phyloP scores from a whole-genome alignment of 2,888 invertebrate species.

The Eustalomyia histrio region DNA sequence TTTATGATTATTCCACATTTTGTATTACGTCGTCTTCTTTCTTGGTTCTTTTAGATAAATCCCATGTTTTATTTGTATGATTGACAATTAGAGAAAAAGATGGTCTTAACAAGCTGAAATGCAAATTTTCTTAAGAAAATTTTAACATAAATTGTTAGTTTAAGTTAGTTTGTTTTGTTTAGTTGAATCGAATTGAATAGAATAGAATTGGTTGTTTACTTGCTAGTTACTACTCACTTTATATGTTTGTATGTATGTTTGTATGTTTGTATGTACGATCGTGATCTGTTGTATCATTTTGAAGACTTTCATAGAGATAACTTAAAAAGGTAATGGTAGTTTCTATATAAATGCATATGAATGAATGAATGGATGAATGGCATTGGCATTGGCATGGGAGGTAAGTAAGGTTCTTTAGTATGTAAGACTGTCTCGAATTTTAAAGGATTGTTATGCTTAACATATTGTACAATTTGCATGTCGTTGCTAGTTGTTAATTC shows the following conservation, averaged over 20 bases:
- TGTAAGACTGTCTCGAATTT: slow-evolving; percentile 21
- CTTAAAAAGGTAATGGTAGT: slow-evolving; percentile 63
- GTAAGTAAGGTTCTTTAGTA: slow-evolving; percentile 5
- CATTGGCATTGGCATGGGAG: slow-evolving; percentile 34
- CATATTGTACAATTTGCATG: slow-evolving; percentile 63
- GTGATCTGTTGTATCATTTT: slow-evolving; percentile 65
- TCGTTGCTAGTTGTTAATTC: slow-evolving; percentile 59
- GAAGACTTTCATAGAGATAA: slow-evolving; percentile 62
- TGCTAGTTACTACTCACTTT: slow-evolving; percentile 37
- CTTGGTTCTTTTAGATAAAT: slow-evolving; percentile 40
- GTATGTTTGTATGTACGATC: slow-evolving; percentile 36
- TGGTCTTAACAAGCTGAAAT: slow-evolving; percentile 62
- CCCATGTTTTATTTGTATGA: slow-evolving; percentile 54
- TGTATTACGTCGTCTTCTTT: not conserved
- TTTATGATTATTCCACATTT: not conserved
- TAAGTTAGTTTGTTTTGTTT: slow-evolving; percentile 41
- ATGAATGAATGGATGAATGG: not conserved
- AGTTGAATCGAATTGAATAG: not conserved
- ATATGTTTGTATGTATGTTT: not conserved
- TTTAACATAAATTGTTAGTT: slow-evolving; percentile 56
- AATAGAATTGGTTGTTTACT: slow-evolving; percentile 24
- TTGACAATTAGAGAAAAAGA: slow-evolving; percentile 65
- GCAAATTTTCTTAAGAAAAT: slow-evolving; percentile 60
- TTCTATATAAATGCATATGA: slow-evolving; percentile 9
- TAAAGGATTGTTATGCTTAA: slow-evolving; percentile 57